Percentiles rank a stretch among this genome's conserved stretches.
Conservation (phyloP, 2,888 invertebrate genomes). For the Dicyrtomina minuta region DNA sequence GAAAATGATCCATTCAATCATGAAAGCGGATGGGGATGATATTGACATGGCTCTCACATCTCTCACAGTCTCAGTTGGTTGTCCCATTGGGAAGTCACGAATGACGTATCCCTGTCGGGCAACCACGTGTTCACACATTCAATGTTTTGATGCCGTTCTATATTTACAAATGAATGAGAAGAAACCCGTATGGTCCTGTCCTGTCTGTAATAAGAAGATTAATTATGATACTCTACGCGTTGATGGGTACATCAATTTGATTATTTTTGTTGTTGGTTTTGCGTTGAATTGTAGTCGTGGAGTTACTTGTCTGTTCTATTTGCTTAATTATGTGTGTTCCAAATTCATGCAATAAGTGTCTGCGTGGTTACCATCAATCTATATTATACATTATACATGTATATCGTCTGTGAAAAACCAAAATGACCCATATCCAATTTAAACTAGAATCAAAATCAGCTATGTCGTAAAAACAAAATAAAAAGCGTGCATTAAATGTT, state of each 20-base stretch:
- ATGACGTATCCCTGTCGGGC: conserved; percentile 88
- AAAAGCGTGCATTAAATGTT: no score
- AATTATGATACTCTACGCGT: conserved; percentile 88
- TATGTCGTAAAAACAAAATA: no score
- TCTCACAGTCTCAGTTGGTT: conserved; percentile 86
- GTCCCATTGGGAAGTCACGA: conserved; percentile 89
- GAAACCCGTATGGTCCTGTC: conserved; percentile 97
- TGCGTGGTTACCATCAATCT: background rate
- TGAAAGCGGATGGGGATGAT: conserved; percentile 73
- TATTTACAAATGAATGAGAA: conserved; percentile 98
- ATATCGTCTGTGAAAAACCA: no score
- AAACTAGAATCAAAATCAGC: no score
- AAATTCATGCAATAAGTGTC: background rate
- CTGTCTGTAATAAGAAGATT: conserved; percentile 92
- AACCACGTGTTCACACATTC: conserved; percentile 90
- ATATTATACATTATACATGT: background rate
- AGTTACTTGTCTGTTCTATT: no score
- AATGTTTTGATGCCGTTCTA: conserved; percentile 94
- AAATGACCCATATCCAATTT: no score
- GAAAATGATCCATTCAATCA: conserved; percentile 64
- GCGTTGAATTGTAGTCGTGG: no score
- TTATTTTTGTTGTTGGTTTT: background rate
- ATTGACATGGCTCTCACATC: conserved; percentile 95
- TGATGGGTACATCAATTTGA: conserved; percentile 72
- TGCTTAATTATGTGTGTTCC: no score